Conservation (phyloP, 2,797 vertebrate genomes). For the Philypnodon macrostomus region DNA sequence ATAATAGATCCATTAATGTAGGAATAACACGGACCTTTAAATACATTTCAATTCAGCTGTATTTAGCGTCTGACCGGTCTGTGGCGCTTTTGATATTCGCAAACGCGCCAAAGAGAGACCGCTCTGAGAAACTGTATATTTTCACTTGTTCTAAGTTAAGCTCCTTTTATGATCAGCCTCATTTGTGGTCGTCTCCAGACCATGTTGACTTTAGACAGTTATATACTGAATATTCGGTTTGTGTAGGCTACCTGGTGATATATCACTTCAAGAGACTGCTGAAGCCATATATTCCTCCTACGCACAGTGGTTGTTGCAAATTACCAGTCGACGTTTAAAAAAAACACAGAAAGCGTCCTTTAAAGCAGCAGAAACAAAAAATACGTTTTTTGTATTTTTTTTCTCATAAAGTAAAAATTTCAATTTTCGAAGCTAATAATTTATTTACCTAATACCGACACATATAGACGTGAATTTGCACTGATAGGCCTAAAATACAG, state of each 20-base stretch:
- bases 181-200: conserved; percentile 2
- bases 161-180: conserved; percentile 3
- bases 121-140: not conserved
- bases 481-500: too few relatives aligned
- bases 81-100: conserved; percentile 9
- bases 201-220: not conserved
- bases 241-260: not conserved
- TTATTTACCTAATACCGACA: too few relatives aligned
- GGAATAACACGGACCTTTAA: not conserved
- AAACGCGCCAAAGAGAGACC: conserved; percentile 2
- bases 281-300: conserved; percentile 1
- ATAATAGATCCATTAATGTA: not conserved
- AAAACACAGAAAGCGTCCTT: not conserved
- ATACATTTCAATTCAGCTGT: not conserved
- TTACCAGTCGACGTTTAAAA: too few relatives aligned
- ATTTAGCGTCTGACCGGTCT: conserved; percentile 11
- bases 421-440: too few relatives aligned
- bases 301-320: not conserved
- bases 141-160: conserved; percentile 3
- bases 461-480: too few relatives aligned
- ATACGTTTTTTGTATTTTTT: too few relatives aligned
- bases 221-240: not conserved
- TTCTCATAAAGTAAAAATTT: too few relatives aligned
- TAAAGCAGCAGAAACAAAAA: not conserved
- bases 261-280: not conserved